Conservation (phyloP, 1,140 invertebrate species). For the Sminthurinus signatus region DNA sequence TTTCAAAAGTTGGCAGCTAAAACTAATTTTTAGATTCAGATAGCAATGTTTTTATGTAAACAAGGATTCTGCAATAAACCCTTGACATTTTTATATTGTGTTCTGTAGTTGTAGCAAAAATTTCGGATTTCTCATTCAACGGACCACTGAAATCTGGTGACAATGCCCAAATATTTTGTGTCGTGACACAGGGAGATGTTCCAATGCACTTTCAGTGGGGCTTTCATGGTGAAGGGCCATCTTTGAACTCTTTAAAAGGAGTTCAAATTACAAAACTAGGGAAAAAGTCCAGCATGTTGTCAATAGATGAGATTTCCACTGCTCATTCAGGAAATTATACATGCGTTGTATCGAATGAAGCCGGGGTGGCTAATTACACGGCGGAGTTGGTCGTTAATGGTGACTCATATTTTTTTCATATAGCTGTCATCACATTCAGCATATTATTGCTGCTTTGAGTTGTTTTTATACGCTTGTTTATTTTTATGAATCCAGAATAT, state of each 20-base stretch:
- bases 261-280: slow-evolving; percentile 54
- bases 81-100: no score
- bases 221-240: slow-evolving; percentile 37
- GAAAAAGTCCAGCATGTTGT: slow-evolving; percentile 62
- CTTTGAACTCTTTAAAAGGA: slow-evolving; percentile 47
- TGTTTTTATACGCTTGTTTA: no score
- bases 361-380: slow-evolving; percentile 56
- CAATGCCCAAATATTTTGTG: slow-evolving; percentile 36
- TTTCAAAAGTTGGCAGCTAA: no score
- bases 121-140: slow-evolving; percentile 39
- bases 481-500: no score
- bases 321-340: slow-evolving; percentile 70
- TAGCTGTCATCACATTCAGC: no score
- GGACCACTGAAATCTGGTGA: slow-evolving; percentile 29
- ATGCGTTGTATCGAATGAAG: slow-evolving; percentile 62
- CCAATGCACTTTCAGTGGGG: slow-evolving; percentile 33
- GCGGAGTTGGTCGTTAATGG: slow-evolving; percentile 49
- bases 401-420: slow-evolving; percentile 35
- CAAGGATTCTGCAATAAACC: no score
- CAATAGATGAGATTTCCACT: slow-evolving; percentile 66
- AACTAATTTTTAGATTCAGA: no score
- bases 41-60: no score
- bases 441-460: no score
- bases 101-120: slow-evolving; percentile 11
- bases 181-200: slow-evolving; percentile 40